Percentiles rank a stretch among this genome's conserved stretches.
These are phyloP conservation scores for Ormyrus labotus DNA, from an alignment of 2,888 invertebrate species.

Conservation along the genomic window DNA sequence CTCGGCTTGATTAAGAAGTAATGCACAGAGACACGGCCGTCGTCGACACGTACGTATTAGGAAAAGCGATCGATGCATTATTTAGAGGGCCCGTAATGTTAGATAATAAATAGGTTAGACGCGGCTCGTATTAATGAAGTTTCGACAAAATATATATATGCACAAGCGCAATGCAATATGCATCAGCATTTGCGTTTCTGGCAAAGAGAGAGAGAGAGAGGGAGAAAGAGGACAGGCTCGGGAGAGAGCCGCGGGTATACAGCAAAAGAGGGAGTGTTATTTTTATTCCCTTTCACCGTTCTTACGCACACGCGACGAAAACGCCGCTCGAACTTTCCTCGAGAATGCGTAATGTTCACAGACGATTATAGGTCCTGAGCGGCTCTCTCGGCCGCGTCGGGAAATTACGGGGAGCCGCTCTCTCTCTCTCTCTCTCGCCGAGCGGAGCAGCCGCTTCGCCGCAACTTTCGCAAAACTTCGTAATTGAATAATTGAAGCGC, in stretches of 20 bases:
- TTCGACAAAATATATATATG: no score
- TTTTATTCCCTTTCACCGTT: conserved; percentile 10
- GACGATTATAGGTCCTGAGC: conserved; percentile 47
- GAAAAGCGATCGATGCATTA: no score
- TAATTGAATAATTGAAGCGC: conserved; percentile 55
- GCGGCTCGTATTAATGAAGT: no score
- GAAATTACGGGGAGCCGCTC: conserved; percentile 45
- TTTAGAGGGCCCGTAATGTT: no score
- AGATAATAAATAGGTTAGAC: no score
- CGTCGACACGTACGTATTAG: no score
- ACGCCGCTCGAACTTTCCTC: conserved; percentile 30
- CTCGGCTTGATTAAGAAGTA: no score
- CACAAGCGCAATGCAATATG: no score
- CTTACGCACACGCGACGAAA: conserved; percentile 10
- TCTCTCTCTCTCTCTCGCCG: neutral
- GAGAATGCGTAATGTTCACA: conserved; percentile 45
- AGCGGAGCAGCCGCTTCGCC: conserved; percentile 1
- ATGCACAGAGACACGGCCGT: no score
- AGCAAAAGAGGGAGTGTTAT: neutral
- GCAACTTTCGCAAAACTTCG: conserved; percentile 53
- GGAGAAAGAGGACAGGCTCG: no score
- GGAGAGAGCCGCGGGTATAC: neutral
- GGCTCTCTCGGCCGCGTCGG: neutral
- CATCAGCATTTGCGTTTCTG: no score
- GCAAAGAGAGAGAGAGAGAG: no score